A percentile compares a stretch with the other conserved stretches of the same genome.
Evolutionary conservation across 1,140 invertebrate genomes (phyloP).

Genomic region (Mycetomoellerius zeteki): DNA sequence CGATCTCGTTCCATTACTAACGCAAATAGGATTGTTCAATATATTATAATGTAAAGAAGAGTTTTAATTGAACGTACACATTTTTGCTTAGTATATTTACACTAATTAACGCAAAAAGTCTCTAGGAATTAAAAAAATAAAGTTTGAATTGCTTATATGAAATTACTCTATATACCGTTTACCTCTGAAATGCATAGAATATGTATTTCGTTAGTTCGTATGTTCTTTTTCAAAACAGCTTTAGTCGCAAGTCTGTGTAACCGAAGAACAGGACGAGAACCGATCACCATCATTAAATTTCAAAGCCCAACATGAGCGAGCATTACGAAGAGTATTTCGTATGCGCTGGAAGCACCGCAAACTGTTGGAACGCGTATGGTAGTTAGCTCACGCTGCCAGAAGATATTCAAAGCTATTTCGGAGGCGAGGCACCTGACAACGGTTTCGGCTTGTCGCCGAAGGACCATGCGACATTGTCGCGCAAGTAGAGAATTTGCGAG

Average conservation of each 20-base stretch:
- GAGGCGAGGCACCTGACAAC: conserved; percentile 18
- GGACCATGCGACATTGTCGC: conserved; percentile 14
- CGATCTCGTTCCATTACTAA: neutral
- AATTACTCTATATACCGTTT: neutral
- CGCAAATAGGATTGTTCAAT: neutral
- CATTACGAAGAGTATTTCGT: conserved; percentile 53
- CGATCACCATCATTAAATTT: conserved; percentile 41
- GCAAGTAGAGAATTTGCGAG: neutral
- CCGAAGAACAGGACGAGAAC: neutral
- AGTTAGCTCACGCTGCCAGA: conserved; percentile 21
- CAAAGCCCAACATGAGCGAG: conserved; percentile 31
- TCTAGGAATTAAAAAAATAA: neutral
- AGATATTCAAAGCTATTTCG: conserved; percentile 33
- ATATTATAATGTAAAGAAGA: neutral
- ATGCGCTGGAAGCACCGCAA: conserved; percentile 25
- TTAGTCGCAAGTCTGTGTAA: neutral
- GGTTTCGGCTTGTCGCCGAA: conserved; percentile 17
- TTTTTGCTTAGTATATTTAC: neutral
- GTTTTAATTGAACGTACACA: conserved; percentile 4
- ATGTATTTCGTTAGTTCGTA: neutral
- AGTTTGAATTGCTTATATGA: neutral
- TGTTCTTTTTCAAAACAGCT: neutral
- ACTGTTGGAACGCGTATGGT: conserved; percentile 28
- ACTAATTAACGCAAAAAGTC: neutral
- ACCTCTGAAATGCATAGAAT: neutral